A percentile compares a stretch with the other conserved stretches of the same genome.
Evolutionary conservation across 2,113 vertebrate genomes (phyloP).

Genomic region (Aplodontia rufa): DNA sequence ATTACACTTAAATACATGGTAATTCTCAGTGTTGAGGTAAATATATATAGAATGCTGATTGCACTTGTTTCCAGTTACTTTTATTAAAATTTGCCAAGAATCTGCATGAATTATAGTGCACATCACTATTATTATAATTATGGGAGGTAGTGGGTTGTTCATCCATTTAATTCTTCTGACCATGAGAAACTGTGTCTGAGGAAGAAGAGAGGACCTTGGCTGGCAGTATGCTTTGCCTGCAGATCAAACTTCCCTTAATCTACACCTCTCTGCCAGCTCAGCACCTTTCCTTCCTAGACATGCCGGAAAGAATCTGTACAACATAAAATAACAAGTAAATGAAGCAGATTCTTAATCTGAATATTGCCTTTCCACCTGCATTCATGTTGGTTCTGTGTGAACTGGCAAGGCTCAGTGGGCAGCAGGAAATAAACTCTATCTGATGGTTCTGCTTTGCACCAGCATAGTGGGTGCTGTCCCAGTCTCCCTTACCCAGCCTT

Average conservation of each 20-base stretch:
- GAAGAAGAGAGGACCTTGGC: neutral
- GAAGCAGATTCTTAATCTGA: slow-evolving; percentile 1
- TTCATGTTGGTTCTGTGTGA: neutral
- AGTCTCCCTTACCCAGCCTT: neutral
- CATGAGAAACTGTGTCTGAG: neutral
- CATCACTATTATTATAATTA: slow-evolving; percentile 46
- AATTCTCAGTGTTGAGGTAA: slow-evolving; percentile 58
- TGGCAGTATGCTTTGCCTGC: neutral
- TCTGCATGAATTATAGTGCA: slow-evolving; percentile 59
- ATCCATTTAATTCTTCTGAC: neutral
- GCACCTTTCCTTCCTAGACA: neutral
- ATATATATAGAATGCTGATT: slow-evolving; percentile 72
- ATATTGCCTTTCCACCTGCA: neutral
- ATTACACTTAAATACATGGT: slow-evolving; percentile 70
- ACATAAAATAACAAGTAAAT: neutral
- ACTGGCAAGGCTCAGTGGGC: neutral
- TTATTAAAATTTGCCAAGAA: slow-evolving; percentile 49
- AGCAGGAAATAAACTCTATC: neutral
- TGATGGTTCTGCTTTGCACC: neutral
- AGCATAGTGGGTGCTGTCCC: neutral
- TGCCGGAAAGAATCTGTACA: neutral
- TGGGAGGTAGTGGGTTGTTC: neutral
- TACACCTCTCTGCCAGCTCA: neutral
- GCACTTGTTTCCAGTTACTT: slow-evolving; percentile 51
- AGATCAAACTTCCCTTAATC: neutral